Conservation (phyloP, 2,888 invertebrate genomes). For the Conops quadrifasciatus region DNA sequence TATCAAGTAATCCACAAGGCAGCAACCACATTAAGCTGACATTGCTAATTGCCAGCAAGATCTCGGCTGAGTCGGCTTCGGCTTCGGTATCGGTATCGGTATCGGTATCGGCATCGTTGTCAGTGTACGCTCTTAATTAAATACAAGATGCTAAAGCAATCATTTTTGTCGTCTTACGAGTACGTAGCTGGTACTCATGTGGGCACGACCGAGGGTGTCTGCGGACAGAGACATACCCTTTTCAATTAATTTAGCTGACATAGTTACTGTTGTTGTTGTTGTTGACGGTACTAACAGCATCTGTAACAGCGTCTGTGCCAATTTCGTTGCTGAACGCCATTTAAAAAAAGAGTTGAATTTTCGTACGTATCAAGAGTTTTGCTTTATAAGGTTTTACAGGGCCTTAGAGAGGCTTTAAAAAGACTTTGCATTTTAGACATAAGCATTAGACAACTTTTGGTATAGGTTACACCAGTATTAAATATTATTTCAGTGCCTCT, state of each 20-base stretch:
- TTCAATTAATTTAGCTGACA: constrained; percentile 59
- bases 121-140: constrained; percentile 22
- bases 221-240: constrained; percentile 25
- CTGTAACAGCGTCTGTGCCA: not conserved
- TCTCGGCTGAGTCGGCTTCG: constrained; percentile 42
- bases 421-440: too few relatives aligned
- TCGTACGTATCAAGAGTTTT: too few relatives aligned
- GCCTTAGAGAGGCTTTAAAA: too few relatives aligned
- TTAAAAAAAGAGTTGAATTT: constrained; percentile 19
- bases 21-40: constrained; percentile 61
- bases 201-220: constrained; percentile 49
- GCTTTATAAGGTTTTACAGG: too few relatives aligned
- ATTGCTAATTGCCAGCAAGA: constrained; percentile 62
- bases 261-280: constrained; percentile 54
- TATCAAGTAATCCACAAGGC: constrained; percentile 54
- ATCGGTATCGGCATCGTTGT: not conserved
- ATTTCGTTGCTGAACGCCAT: constrained; percentile 1
- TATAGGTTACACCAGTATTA: too few relatives aligned
- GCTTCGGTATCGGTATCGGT: not conserved
- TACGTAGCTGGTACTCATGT: constrained; percentile 19
- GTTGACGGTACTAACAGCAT: constrained; percentile 31
- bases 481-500: too few relatives aligned
- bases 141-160: not conserved
- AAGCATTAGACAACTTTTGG: too few relatives aligned
- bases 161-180: not conserved